Evolutionary conservation across 2,888 invertebrate genomes (phyloP).

Genomic region (Drosophila mayaguana): DNA sequence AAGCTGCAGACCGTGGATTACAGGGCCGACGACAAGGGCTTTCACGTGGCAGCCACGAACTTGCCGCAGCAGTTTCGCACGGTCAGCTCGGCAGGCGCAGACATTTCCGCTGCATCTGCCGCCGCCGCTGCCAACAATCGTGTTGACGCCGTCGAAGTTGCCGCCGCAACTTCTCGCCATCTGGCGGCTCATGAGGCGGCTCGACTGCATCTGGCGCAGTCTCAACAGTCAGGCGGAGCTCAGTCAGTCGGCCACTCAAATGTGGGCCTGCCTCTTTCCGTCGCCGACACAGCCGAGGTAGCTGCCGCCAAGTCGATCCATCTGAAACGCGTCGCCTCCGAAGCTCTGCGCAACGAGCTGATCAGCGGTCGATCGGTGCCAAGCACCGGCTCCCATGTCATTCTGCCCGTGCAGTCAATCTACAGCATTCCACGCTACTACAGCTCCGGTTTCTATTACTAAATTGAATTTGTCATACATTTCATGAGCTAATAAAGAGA

Average conservation of each 20-base stretch:
- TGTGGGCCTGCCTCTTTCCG: constrained; percentile 71
- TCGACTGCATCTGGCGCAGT: constrained; percentile 69
- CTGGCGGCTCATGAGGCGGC: constrained; percentile 77
- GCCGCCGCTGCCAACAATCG: constrained; percentile 23
- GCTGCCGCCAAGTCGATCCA: constrained; percentile 75
- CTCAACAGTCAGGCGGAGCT: constrained; percentile 37
- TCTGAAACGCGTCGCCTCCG: constrained; percentile 70
- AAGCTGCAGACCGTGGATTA: constrained; percentile 87
- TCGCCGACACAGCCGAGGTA: constrained; percentile 85
- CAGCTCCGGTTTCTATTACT: constrained; percentile 65
- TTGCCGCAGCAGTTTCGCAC: constrained; percentile 84
- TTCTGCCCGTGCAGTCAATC: constrained; percentile 54
- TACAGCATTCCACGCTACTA: constrained; percentile 63
- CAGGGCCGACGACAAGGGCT: constrained; percentile 87
- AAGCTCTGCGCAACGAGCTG: constrained; percentile 67
- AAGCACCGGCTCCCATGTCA: constrained; percentile 50
- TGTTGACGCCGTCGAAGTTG: constrained; percentile 73
- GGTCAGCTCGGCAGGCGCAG: constrained; percentile 3
- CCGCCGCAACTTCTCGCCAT: constrained; percentile 75
- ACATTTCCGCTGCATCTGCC: constrained; percentile 3
- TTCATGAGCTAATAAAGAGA: constrained; percentile 36
- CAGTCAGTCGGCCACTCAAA: constrained; percentile 44
- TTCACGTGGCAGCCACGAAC: constrained; percentile 88
- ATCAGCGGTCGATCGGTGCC: constrained; percentile 33
- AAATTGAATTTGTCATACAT: constrained; percentile 10